Evolutionary conservation across 2,888 invertebrate species (phyloP).

Genomic region (Chalcosyrphus nemorum): DNA sequence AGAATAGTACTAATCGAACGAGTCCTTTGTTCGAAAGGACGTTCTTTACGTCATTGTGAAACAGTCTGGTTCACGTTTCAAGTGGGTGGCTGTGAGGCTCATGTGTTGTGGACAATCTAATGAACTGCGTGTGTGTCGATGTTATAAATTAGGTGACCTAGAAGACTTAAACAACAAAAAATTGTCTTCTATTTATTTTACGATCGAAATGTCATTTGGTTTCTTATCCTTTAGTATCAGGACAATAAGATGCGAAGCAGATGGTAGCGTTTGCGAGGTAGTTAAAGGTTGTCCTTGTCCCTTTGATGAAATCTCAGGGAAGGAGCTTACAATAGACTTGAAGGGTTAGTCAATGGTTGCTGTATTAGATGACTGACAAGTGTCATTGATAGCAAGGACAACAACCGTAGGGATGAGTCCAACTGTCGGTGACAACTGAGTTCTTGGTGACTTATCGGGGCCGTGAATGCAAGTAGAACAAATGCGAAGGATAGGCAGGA

Average conservation of each 20-base stretch:
- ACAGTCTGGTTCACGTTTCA: neutral
- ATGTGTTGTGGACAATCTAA: neutral
- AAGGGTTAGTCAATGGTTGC: too few species aligned
- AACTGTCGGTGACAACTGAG: too few species aligned
- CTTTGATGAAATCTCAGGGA: too few species aligned
- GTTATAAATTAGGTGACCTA: neutral
- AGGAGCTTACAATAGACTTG: too few species aligned
- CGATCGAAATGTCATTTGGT: neutral
- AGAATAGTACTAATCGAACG: neutral
- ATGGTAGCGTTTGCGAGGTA: neutral
- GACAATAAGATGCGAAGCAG: neutral
- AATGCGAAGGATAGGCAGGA: too few species aligned
- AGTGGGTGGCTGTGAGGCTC: neutral
- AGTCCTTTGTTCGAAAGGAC: neutral
- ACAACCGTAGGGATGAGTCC: too few species aligned
- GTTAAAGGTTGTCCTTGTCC: too few species aligned
- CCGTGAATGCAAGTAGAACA: too few species aligned
- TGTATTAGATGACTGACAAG: too few species aligned
- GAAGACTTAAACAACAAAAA: neutral
- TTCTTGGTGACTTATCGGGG: too few species aligned
- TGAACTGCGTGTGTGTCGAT: neutral
- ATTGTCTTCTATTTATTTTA: neutral
- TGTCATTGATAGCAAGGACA: too few species aligned
- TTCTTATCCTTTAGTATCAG: too few species aligned
- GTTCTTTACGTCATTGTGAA: neutral